Evolutionary conservation across 1,140 invertebrate species (phyloP), one percentile per base, ranked within the genome.

Genomic region (Sipha flava): DNA sequence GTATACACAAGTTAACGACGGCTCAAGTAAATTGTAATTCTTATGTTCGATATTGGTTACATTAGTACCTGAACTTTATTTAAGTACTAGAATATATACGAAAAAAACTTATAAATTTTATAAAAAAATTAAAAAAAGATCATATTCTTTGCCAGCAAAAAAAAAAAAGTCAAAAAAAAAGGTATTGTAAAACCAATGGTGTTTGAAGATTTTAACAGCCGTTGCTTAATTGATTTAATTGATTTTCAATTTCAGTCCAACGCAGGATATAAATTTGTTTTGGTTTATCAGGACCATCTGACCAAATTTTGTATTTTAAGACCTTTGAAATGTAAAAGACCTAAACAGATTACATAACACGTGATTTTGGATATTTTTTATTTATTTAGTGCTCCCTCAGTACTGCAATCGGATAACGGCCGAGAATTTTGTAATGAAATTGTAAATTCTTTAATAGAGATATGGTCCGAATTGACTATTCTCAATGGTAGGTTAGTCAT

Each of bases 391-490:
- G 9, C 85, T 9, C 85, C 85, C 21, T 73, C 23, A 26, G 84
- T 86, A 70, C 75, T 87, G 6, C 84, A 86, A 79, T 83, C 73
- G 34, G 83, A 86, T 79, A 85, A 87, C 81, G 85, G 84, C 0
- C 68, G 84, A 49, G 85, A 86, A 83, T 86, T 87, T 84, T 62
- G 7, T 2, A 85, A 86, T 79, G 10, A 81, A n/a, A 80, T 86
- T 14, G 83, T 87, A n/a, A 70, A 84, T 31, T 40, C 87, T 73
- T n/a, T 81, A 45, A n/a, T n/a, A n/a, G 34, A 81, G 57, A 83
- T 85, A 77, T 88, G 86, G 85, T 81, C 82, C 23, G 85, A 86
- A 79, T 49, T 85, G 26, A 86, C 86, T 82, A 85, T 85, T 7
- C 75, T 81, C 3, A 82, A 87, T 83, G 81, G 83, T 62, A 85